These are phyloP conservation scores for Barnardius zonarius DNA, from an alignment of 2,113 vertebrate genomes.

Conservation along the genomic window DNA sequence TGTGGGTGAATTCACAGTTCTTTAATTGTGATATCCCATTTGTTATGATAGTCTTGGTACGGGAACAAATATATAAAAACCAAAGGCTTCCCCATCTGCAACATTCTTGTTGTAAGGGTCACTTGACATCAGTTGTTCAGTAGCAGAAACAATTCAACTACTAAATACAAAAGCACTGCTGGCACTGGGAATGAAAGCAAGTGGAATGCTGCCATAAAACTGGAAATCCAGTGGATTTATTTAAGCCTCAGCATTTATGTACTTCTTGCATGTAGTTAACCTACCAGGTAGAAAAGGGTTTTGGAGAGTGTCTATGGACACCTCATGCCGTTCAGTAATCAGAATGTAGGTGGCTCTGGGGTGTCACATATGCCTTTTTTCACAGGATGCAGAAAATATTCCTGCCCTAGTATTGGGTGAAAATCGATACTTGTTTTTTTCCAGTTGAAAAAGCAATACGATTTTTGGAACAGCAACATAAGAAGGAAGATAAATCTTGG, in stretches of 20 bases:
- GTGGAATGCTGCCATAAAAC: not conserved
- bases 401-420: not conserved
- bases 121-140: not conserved
- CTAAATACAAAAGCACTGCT: not conserved
- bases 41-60: not conserved
- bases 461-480: not conserved
- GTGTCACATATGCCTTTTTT: not conserved
- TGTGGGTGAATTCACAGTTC: not conserved
- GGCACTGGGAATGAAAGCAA: not conserved
- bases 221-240: not conserved
- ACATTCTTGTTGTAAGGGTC: not conserved
- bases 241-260: not conserved
- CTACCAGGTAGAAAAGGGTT: not conserved
- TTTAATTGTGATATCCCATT: not conserved
- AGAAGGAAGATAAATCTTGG: not conserved
- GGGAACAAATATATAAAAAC: not conserved
- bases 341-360: not conserved
- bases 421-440: not conserved
- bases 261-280: not conserved
- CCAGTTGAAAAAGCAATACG: not conserved
- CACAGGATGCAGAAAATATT: not conserved
- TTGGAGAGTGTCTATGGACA: not conserved
- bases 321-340: not conserved
- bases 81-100: not conserved
- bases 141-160: not conserved